phyloP scores from a whole-genome alignment of 1,140 invertebrate genomes.

The Penaeus vannamei region DNA sequence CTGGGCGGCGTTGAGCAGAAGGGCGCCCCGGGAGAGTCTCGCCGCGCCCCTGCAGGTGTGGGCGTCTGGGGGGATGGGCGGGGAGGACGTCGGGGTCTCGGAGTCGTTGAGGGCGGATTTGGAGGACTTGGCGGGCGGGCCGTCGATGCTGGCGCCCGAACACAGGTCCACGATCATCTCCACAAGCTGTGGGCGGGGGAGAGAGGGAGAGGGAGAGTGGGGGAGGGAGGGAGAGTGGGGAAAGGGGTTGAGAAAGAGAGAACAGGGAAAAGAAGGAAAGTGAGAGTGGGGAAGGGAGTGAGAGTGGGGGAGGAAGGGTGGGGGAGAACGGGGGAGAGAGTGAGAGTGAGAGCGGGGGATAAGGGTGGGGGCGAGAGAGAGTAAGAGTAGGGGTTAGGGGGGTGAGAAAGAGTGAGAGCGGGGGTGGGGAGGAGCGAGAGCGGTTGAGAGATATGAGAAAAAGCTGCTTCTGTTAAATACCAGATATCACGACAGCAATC shows the following conservation, averaged over 20 bases:
- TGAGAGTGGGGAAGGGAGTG: neutral
- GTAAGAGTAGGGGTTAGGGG: neutral
- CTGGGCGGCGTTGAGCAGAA: conserved; percentile 34
- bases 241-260: neutral
- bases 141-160: conserved; percentile 44
- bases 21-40: conserved; percentile 9
- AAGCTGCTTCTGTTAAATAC: too few species aligned
- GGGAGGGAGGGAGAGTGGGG: too few species aligned
- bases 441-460: too few species aligned
- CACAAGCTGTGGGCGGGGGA: conserved; percentile 29
- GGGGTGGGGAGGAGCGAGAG: too few species aligned
- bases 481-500: too few species aligned
- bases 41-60: conserved; percentile 43
- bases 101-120: conserved; percentile 20
- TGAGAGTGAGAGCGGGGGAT: too few species aligned
- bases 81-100: neutral
- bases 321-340: too few species aligned
- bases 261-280: neutral
- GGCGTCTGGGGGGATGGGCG: conserved; percentile 43
- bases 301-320: neutral
- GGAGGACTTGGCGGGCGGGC: neutral
- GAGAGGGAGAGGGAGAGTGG: too few species aligned
- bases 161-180: conserved; percentile 62
- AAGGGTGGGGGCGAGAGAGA: neutral
- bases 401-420: too few species aligned